Percentiles rank a stretch among this genome's conserved stretches.
Conservation (phyloP, 1,140 invertebrate genomes). For the Anastrepha ludens region DNA sequence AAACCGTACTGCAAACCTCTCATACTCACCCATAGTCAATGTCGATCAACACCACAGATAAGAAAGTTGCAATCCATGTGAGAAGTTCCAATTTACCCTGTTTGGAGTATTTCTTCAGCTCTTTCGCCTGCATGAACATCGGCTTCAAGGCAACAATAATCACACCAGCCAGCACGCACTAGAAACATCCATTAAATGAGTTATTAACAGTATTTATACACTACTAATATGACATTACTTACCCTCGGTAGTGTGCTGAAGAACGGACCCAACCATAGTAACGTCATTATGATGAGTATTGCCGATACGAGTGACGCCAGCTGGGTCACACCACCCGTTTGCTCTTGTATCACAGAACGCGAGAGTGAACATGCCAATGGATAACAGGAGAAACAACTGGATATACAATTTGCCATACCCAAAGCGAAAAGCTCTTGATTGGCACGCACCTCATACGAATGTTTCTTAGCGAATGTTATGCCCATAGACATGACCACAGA, state of each 20-base stretch:
- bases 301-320: slow-evolving; percentile 85
- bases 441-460: slow-evolving; percentile 89
- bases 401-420: slow-evolving; percentile 86
- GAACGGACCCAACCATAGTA: slow-evolving; percentile 90
- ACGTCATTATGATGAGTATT: slow-evolving; percentile 81
- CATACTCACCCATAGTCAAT: slow-evolving; percentile 82
- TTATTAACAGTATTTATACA: too few species aligned
- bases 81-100: slow-evolving; percentile 88
- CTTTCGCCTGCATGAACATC: slow-evolving; percentile 88
- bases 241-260: slow-evolving; percentile 88
- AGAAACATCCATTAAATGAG: neutral
- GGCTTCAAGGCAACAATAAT: slow-evolving; percentile 94
- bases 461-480: slow-evolving; percentile 91
- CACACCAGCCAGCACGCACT: slow-evolving; percentile 86
- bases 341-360: slow-evolving; percentile 87
- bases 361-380: slow-evolving; percentile 90
- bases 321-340: slow-evolving; percentile 85
- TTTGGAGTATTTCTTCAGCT: slow-evolving; percentile 84
- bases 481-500: slow-evolving; percentile 95
- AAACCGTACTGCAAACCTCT: neutral
- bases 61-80: slow-evolving; percentile 90
- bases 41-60: slow-evolving; percentile 86
- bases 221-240: neutral
- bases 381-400: slow-evolving; percentile 89
- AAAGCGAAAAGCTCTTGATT: slow-evolving; percentile 92